Base-by-base conservation (phyloP, 1,140 invertebrate species). In the Asbolus verrucosus region DNA sequence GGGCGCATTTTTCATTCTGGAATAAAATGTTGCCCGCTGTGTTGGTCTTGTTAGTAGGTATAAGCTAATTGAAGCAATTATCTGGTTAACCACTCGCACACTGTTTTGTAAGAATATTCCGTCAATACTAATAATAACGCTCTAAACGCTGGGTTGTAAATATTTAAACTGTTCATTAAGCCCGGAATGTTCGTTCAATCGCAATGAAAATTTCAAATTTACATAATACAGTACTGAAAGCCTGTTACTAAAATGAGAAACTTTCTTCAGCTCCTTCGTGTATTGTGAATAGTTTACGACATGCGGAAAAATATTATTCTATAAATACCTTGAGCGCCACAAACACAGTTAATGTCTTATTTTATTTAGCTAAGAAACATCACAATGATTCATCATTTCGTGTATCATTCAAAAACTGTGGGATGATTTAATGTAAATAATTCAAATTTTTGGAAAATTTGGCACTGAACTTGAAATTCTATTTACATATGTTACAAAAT, bases 71-170 rank as follows among this genome's bases (percentile, higher is more conserved):
- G 46, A 54, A 54, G 46, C 46, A 54, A 54, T 54, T 54, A 54
- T 54, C 18, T 54, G 21, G 19, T 31, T 50, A 21, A 19, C 2
- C 43, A 50, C 15, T 19, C 21, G 21, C 18, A 54, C 46, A 54
- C 21, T 19, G 21, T 54, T 54, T 54, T 54, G 46, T 54, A 54
- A 54, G 46, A 54, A 54, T 54, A 54, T 54, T 54, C 46, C 46
- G 46, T 54, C 46, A 54, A 54, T 50, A 50, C 43, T 24, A 50
- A 50, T 50, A 50, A 50, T 54, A 54, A 24, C 46, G 27, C 21
- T 54, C 46, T 54, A 54, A 54, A 30, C 8, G 46, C 27, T 27
- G n/a, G 19, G 18, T 14, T 54, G 46, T 54, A 54, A 54, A 54
- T 54, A 54, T 54, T 54, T 54, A 54, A 54, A 5, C 46, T 27